A percentile compares a stretch with the other conserved stretches of the same genome.
Conservation (phyloP, 2,113 vertebrate species). For the Tauraco erythrolophus region DNA sequence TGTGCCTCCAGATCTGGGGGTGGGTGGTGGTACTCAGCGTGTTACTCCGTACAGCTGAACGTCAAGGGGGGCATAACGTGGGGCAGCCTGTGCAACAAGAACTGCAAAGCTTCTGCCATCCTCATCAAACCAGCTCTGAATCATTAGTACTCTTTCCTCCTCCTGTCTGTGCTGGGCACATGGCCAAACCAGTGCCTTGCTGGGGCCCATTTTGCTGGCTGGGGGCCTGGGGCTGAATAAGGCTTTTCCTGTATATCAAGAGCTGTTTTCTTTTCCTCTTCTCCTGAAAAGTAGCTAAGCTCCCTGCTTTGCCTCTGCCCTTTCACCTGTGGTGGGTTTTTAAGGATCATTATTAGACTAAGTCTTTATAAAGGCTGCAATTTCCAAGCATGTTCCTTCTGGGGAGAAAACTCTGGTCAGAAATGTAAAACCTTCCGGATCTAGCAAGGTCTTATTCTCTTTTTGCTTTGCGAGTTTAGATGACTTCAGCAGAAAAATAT, state of each 20-base stretch:
- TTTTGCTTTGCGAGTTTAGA: not conserved
- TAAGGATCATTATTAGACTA: not conserved
- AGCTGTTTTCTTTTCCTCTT: not conserved
- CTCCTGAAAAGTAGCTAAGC: not conserved
- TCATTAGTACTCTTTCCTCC: not conserved
- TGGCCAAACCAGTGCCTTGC: not conserved
- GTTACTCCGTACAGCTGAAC: constrained; percentile 42
- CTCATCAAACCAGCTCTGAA: constrained; percentile 40
- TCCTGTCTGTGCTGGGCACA: not conserved
- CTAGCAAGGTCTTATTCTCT: not conserved
- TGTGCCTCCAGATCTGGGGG: constrained; percentile 33
- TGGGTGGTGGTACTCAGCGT: constrained; percentile 44
- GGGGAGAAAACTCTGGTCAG: not conserved
- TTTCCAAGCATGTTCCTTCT: not conserved
- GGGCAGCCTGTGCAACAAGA: constrained; percentile 20
- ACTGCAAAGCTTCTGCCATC: constrained; percentile 50
- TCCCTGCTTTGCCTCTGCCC: not conserved
- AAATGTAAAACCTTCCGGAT: not conserved
- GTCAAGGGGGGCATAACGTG: not conserved
- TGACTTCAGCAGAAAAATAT: not conserved
- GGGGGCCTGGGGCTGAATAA: not conserved
- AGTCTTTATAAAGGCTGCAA: accelerated
- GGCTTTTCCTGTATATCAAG: not conserved
- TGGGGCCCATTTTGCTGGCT: not conserved
- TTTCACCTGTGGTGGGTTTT: not conserved